Evolutionary conservation across 1,140 invertebrate species (phyloP), one percentile per base, ranked within the genome.

Genomic region (Rhyzopertha dominica): DNA sequence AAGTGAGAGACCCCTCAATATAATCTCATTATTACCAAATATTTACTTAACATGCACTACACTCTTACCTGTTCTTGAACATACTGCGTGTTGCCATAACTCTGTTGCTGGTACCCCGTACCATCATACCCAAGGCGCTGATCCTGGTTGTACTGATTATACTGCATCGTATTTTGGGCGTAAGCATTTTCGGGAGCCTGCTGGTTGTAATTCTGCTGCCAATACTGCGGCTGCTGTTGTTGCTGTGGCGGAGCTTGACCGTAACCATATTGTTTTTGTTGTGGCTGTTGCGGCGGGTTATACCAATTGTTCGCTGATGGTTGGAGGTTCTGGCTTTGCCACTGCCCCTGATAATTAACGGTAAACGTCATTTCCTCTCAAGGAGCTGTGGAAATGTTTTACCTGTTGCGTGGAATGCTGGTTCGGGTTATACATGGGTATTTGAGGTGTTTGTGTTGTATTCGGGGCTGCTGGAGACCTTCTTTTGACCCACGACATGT

Each of bases 401-500:
- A 63, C 61, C 51, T 62, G 50, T 52, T 49, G 38, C 8, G 34
- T 49, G 48, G 54, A 51, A 58, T 54, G 60, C 58, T 63, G 63
- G 56, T 57, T 60, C 5, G 62, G 59, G 39, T 64, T 63, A 34
- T 60, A 66, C 54, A 62, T 53, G 39, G 51, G 59, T 19, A 59
- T 54, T 12, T 55, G 54, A n/a, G 59, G 53, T 17, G 50, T 45
- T 12, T 43, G 30, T 4, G 49, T 45, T 12, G 56, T 41, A 25
- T 39, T 60, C 19, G 60, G 58, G 24, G 51, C 49, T 5, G 42
- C 43, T 17, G 46, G 47, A 19, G 52, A 56, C 13, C 56, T 54
- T 43, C 57, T 50, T 52, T 55, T 54, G 30, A 62, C 54, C 63
- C 63, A 66, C 37, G 63, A 61, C 63, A 66, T 66, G n/a, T 19